phyloP scores from a whole-genome alignment of 2,888 invertebrate species.

The Cepaea hortensis region DNA sequence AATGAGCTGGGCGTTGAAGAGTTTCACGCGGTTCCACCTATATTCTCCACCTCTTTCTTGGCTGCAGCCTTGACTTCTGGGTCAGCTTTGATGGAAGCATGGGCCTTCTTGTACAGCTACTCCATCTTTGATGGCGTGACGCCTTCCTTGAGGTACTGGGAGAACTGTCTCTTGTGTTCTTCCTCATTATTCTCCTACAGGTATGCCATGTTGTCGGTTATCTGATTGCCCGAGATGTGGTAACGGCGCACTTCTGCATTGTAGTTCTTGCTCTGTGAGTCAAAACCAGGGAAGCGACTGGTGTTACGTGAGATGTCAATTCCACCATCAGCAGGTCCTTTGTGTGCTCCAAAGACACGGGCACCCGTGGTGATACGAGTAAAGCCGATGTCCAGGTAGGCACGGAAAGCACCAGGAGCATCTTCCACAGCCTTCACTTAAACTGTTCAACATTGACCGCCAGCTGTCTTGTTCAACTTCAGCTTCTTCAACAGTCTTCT shows the following conservation, averaged over 20 bases:
- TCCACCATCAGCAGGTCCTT: conserved; percentile 99
- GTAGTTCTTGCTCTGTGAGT: conserved; percentile 93
- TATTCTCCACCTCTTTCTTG: too few relatives aligned
- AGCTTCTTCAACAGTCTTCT: conserved; percentile 92
- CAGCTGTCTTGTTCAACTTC: conserved; percentile 91
- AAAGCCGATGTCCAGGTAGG: conserved; percentile 97
- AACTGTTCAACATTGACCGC: conserved; percentile 96
- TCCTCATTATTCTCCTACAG: conserved; percentile 95
- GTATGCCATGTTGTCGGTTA: conserved; percentile 91
- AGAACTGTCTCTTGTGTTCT: conserved; percentile 97
- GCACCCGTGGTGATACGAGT: conserved; percentile 97
- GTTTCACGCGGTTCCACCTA: too few relatives aligned
- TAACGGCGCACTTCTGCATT: conserved; percentile 96
- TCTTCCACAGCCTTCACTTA: conserved; percentile 93
- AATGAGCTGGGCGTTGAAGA: too few relatives aligned
- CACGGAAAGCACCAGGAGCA: conserved; percentile 95
- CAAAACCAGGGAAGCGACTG: conserved; percentile 97
- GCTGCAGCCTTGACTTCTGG: too few relatives aligned
- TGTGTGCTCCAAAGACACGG: conserved; percentile 92
- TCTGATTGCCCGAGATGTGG: conserved; percentile 97
- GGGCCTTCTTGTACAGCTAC: conserved; percentile 94
- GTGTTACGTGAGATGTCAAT: conserved; percentile 96
- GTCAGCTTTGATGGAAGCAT: too few relatives aligned
- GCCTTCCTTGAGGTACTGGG: conserved; percentile 94
- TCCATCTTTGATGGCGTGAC: conserved; percentile 93